These are phyloP conservation scores for Isaurus tuberculatus DNA, from an alignment of 92 coral and sea anemone genomes.

Conservation along the genomic window DNA sequence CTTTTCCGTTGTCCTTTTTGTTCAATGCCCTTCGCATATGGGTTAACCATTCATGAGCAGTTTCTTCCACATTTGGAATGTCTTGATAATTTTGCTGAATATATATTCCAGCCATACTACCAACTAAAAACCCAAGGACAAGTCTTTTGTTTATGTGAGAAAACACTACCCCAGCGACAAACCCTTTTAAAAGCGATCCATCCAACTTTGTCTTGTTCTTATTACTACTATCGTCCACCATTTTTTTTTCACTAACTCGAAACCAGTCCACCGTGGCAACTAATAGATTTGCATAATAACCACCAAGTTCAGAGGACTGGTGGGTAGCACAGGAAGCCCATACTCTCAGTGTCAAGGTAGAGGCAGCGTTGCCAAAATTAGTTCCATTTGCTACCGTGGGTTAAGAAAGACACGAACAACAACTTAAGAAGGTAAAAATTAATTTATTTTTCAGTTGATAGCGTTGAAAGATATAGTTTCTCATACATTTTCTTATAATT, in stretches of 20 bases:
- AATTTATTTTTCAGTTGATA: no score
- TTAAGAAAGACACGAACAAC: no score
- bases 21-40: conserved; percentile 73
- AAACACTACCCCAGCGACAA: conserved; percentile 90
- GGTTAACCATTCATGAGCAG: conserved; percentile 69
- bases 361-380: no score
- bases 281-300: no score
- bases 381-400: no score
- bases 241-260: background rate
- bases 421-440: no score
- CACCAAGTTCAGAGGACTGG: no score
- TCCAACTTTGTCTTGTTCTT: conserved; percentile 77
- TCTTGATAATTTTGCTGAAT: conserved; percentile 91
- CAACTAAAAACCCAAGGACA: conserved; percentile 82
- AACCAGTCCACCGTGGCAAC: conserved; percentile 15
- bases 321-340: no score
- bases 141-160: conserved; percentile 96
- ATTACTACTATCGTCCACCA: conserved; percentile 61
- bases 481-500: no score
- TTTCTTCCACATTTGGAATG: conserved; percentile 84
- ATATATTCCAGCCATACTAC: conserved; percentile 93
- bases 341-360: no score
- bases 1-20: conserved; percentile 43
- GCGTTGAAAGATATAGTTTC: no score
- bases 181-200: conserved; percentile 84